These are phyloP conservation scores for Sebastes vulpes DNA, from an alignment of 2,797 vertebrate species.

Conservation along the genomic window DNA sequence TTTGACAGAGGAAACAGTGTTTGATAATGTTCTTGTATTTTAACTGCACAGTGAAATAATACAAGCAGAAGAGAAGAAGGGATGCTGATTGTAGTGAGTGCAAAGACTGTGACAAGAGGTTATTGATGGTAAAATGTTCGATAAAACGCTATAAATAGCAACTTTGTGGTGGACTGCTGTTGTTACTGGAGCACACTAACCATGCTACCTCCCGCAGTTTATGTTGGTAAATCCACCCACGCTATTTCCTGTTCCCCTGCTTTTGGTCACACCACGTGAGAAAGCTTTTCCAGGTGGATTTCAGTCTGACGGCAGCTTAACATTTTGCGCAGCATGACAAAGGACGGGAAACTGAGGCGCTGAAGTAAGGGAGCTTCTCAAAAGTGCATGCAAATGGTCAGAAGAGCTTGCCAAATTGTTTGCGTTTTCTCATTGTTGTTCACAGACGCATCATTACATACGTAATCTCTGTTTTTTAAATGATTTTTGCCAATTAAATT, in stretches of 20 bases:
- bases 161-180: not conserved
- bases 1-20: not conserved
- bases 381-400: not conserved
- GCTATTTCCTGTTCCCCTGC: too few species aligned
- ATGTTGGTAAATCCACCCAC: too few species aligned
- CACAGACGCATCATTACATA: not conserved
- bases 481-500: not conserved
- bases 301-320: not conserved
- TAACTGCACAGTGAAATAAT: not conserved
- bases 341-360: not conserved
- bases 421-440: not conserved
- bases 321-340: not conserved
- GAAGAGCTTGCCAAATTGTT: not conserved
- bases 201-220: too few species aligned
- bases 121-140: not conserved
- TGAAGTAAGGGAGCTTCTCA: not conserved
- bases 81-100: not conserved
- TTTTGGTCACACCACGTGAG: not conserved
- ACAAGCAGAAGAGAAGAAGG: not conserved
- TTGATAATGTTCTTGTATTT: not conserved
- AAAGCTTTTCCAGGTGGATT: not conserved
- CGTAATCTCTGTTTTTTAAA: not conserved
- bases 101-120: not conserved
- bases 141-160: not conserved
- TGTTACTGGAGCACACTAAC: not conserved